phyloP scores from a whole-genome alignment of 2,113 vertebrate genomes.

The Xiphorhynchus elegans region DNA sequence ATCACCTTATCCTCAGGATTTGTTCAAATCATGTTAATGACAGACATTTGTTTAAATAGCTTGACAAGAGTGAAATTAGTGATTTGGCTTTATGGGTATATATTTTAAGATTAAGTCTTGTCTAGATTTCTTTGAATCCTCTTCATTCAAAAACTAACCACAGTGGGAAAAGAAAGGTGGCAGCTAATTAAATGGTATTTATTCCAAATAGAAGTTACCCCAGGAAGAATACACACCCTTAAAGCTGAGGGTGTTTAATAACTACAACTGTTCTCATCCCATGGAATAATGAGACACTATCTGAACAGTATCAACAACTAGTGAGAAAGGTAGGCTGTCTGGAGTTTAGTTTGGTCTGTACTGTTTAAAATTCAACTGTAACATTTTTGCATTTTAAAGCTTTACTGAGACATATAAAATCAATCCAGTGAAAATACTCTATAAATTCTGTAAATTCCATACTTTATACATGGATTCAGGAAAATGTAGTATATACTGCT shows the following conservation, averaged over 20 bases:
- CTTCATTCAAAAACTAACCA: not conserved
- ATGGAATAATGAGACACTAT: not conserved
- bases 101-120: not conserved
- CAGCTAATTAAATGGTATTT: not conserved
- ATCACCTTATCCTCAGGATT: constrained; percentile 19
- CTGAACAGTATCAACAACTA: not conserved
- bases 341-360: not conserved
- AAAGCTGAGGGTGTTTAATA: not conserved
- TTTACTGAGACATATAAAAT: not conserved
- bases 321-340: not conserved
- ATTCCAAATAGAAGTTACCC: not conserved
- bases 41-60: constrained; percentile 32
- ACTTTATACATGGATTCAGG: not conserved
- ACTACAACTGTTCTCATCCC: not conserved
- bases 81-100: not conserved
- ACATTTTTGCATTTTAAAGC: not conserved
- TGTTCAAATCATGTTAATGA: constrained; percentile 35
- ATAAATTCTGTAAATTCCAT: not conserved
- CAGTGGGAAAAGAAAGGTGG: not conserved
- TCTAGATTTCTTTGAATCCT: not conserved
- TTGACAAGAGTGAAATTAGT: constrained; percentile 14
- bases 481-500: not conserved
- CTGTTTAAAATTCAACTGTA: not conserved
- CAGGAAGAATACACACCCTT: not conserved
- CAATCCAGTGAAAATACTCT: not conserved